Evolutionary conservation across 2,888 invertebrate genomes (phyloP).

Genomic region (Dryobotodes eremita): DNA sequence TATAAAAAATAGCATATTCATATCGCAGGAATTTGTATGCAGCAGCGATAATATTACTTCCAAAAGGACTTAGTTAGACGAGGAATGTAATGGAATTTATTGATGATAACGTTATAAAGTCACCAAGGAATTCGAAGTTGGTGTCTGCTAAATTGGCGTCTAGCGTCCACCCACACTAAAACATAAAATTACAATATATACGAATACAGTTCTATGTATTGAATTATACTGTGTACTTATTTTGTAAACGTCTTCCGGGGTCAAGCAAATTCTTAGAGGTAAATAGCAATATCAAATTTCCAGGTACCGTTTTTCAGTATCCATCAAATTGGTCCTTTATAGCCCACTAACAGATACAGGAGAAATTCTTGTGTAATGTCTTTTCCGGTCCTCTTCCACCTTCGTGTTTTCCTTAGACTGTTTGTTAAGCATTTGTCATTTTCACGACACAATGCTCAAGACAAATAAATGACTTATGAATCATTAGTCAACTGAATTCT

Average conservation of each 20-base stretch:
- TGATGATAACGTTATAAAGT: constrained; percentile 41
- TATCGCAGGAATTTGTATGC: constrained; percentile 15
- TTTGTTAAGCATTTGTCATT: neutral
- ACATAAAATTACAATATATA: constrained; percentile 59
- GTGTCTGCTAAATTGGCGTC: constrained; percentile 52
- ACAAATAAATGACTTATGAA: neutral
- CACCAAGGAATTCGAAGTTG: constrained; percentile 29
- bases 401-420: neutral
- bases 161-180: constrained; percentile 50
- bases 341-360: neutral
- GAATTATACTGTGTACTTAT: constrained; percentile 45
- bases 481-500: neutral
- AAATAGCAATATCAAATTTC: constrained; percentile 35
- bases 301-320: constrained; percentile 14
- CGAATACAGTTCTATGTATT: constrained; percentile 37
- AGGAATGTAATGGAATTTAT: constrained; percentile 37
- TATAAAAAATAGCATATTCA: constrained; percentile 18
- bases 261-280: constrained; percentile 28
- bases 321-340: constrained; percentile 28
- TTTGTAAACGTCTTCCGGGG: constrained; percentile 48
- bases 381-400: constrained; percentile 17
- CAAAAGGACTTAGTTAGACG: constrained; percentile 19
- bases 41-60: constrained; percentile 7
- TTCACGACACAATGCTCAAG: neutral
- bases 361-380: neutral